Percentiles rank a stretch among this genome's conserved stretches.
phyloP scores from a whole-genome alignment of 2,888 invertebrate genomes.

The Adelognathus sp. region DNA sequence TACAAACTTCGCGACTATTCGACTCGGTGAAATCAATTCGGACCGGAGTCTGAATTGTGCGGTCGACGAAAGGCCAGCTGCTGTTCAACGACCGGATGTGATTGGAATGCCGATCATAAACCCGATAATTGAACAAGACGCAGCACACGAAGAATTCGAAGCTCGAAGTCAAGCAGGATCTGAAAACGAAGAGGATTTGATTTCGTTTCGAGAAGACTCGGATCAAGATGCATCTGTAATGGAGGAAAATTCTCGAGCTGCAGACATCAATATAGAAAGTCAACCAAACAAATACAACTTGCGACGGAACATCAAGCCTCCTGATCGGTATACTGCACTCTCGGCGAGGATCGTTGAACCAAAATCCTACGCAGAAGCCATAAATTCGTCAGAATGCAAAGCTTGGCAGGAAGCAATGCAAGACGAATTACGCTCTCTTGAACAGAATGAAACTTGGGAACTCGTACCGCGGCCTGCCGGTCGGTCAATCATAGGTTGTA shows the following conservation, averaged over 20 bases:
- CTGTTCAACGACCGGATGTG: neutral
- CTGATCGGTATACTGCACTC: neutral
- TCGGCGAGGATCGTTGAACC: neutral
- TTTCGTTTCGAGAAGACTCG: neutral
- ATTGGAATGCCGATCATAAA: neutral
- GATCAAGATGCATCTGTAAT: neutral
- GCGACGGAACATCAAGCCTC: neutral
- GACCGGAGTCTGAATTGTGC: neutral
- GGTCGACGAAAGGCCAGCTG: neutral
- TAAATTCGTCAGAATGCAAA: neutral
- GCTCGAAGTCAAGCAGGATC: neutral
- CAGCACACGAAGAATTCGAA: neutral
- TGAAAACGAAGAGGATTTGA: neutral
- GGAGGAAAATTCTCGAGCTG: neutral
- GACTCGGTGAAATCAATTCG: neutral
- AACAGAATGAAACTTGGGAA: slow-evolving; percentile 8
- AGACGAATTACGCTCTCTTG: neutral
- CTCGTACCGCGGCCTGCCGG: neutral
- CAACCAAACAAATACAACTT: neutral
- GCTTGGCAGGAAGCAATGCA: slow-evolving; percentile 7
- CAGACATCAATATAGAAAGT: neutral
- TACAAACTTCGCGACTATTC: neutral
- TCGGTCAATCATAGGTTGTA: neutral
- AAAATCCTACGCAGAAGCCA: slow-evolving; percentile 37
- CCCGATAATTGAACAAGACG: neutral